Conservation (phyloP, 2,113 vertebrate species). For the Lucifuga dentata region DNA sequence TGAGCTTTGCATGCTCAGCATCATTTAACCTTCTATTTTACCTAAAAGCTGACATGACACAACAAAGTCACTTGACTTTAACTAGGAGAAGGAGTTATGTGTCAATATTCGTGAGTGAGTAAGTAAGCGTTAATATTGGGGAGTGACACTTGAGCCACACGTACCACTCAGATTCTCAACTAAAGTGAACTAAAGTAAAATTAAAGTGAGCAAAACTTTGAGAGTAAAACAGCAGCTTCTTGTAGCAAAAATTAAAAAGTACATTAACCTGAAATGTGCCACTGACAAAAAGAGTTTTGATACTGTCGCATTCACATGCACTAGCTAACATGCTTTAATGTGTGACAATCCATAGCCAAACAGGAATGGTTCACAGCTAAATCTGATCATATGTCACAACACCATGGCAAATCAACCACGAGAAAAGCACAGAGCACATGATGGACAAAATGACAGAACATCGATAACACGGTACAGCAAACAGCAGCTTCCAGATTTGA, state of each 20-base stretch:
- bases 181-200: no score
- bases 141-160: no score
- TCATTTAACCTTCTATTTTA: not conserved
- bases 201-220: no score
- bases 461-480: conserved; percentile 38
- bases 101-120: no score
- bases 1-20: no score
- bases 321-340: conserved; percentile 7
- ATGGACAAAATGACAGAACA: conserved; percentile 21
- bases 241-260: not conserved
- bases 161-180: no score
- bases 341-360: conserved; percentile 17
- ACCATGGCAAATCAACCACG: conserved; percentile 26
- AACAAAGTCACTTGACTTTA: no score
- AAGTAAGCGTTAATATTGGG: no score
- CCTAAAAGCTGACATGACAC: conserved; percentile 7
- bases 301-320: not conserved
- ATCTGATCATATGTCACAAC: conserved; percentile 7
- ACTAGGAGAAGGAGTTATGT: no score
- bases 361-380: conserved; percentile 31
- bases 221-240: no score
- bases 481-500: conserved; percentile 25
- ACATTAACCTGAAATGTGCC: not conserved
- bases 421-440: conserved; percentile 19
- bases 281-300: not conserved